Evolutionary conservation across 1,140 invertebrate species (phyloP).

Genomic region (Bilobella aurantiaca): DNA sequence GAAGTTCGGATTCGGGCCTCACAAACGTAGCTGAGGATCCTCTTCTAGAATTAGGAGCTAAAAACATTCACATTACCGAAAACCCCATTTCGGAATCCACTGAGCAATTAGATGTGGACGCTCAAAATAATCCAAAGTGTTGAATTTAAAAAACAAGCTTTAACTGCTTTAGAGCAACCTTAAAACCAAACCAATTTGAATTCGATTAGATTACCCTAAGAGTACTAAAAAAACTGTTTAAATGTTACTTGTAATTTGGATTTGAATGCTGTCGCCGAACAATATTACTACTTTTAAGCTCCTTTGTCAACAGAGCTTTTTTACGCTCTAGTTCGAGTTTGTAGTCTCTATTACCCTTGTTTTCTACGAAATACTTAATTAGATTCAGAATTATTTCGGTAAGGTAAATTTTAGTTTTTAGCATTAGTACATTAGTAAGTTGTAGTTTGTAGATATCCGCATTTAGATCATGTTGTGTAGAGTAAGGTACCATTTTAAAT

Average conservation of each 20-base stretch:
- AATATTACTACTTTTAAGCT: too few species aligned
- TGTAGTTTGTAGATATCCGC: too few species aligned
- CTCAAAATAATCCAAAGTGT: conserved; percentile 14
- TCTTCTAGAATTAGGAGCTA: conserved; percentile 26
- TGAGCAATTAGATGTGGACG: conserved; percentile 15
- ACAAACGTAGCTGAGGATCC: background rate
- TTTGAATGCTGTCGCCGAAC: background rate
- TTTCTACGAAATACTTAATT: too few species aligned
- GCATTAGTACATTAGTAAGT: too few species aligned
- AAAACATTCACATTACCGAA: conserved; percentile 38
- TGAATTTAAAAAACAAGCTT: background rate
- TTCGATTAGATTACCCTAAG: background rate
- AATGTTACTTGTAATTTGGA: background rate
- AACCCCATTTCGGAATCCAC: conserved; percentile 36
- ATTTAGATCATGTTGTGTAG: too few species aligned
- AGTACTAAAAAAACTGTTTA: background rate
- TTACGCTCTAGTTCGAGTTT: too few species aligned
- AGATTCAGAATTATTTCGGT: too few species aligned
- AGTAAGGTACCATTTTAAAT: too few species aligned
- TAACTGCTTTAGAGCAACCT: background rate
- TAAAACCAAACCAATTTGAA: background rate
- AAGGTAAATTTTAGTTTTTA: too few species aligned
- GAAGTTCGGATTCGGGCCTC: conserved; percentile 15
- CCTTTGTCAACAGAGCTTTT: too few species aligned
- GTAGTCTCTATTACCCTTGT: too few species aligned